A percentile compares a stretch with the other conserved stretches of the same genome.
phyloP scores from a whole-genome alignment of 2,797 vertebrate species.

The Rhyacichthys aspro region DNA sequence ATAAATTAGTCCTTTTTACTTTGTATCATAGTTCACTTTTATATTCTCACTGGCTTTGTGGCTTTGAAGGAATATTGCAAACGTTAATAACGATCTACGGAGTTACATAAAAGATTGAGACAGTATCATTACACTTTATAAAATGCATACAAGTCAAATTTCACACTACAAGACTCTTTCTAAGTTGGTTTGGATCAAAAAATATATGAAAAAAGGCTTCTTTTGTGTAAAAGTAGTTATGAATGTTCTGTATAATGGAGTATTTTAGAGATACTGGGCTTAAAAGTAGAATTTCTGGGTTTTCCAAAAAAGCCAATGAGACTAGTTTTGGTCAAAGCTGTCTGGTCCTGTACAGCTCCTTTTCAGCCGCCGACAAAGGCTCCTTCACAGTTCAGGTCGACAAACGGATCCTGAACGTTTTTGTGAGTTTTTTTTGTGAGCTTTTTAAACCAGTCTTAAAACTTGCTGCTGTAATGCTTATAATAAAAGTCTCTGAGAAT shows the following conservation, averaged over 20 bases:
- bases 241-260: not conserved
- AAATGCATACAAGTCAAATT: too few relatives aligned
- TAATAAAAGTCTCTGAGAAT: conserved; percentile 23
- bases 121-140: too few relatives aligned
- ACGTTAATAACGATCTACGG: too few relatives aligned
- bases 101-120: too few relatives aligned
- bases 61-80: too few relatives aligned
- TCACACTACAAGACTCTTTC: too few relatives aligned
- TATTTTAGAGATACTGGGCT: not conserved
- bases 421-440: conserved; percentile 39
- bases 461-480: conserved; percentile 14
- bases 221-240: too few relatives aligned
- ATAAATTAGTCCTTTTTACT: too few relatives aligned
- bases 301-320: not conserved
- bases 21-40: too few relatives aligned
- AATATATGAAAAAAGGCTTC: too few relatives aligned
- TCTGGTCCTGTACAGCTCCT: conserved; percentile 6
- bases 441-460: conserved; percentile 41
- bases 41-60: too few relatives aligned
- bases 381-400: conserved; percentile 44
- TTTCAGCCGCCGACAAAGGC: conserved; percentile 37
- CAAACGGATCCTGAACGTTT: conserved; percentile 48
- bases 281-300: not conserved
- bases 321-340: conserved; percentile 6
- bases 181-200: too few relatives aligned